Base-by-base conservation (phyloP, 2,888 invertebrate genomes). In the Zygothrica quintamaculata region DNA sequence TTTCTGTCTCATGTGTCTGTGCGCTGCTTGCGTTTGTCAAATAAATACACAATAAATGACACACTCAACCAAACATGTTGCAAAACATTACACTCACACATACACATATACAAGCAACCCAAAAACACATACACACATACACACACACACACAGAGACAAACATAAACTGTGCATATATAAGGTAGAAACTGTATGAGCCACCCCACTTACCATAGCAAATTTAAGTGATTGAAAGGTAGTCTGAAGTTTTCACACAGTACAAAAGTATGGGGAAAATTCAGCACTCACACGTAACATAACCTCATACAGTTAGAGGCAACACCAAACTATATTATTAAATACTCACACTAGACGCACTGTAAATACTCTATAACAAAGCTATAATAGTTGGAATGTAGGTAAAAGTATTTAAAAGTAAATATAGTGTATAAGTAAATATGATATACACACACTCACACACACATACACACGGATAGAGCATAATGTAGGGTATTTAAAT, bases 41-140 rank as follows among this genome's bases (percentile, higher is more conserved):
- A 77, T 70, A 79, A 78, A 78, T 74, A 79, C 72, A 77, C 78
- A 79, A 79, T 79, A 78, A 77, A 79, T 77, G 79, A 78, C 79
- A 78, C 72, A 68, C 72, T 72, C 76, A 62, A 59, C 66, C 74
- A 74, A 68, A 72, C 58, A 65, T 65, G 59, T 61, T 44, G 60
- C 66, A 50, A 65, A 57, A 42, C 64, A 43, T n/a, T n/a, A n/a
- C n/a, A n/a, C n/a, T n/a, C n/a, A n/a, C n/a, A n/a, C n/a, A n/a
- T n/a, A n/a, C n/a, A n/a, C n/a, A n/a, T n/a, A n/a, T n/a, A n/a
- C n/a, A n/a, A n/a, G n/a, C n/a, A n/a, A n/a, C n/a, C 15, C 34
- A 1, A 44, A 22, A 26, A 44, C 34, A 42, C 31, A 43, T 33
- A 53, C 42, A 44, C 36, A 36, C 46, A 15, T 34, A 44, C 47